Evolutionary conservation across 2,888 invertebrate species (phyloP), one percentile per base, ranked within the genome.

Genomic region (Cephonodes hylas): DNA sequence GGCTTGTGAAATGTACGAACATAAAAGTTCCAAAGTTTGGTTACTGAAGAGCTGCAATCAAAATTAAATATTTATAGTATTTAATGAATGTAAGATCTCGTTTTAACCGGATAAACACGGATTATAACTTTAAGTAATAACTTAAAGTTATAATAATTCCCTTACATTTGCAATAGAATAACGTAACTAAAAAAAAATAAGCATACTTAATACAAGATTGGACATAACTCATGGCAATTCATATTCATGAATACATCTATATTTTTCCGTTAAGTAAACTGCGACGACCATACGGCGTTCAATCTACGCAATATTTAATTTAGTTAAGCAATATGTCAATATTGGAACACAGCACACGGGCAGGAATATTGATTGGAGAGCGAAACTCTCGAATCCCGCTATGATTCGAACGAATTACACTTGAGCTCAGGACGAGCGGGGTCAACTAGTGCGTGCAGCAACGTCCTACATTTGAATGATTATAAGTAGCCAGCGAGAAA

Each of bases 401-500:
- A 64, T 77, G 82, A 85, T 87, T 84, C 82, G 83, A 86, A 88
- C 85, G 83, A 85, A 85, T 84, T 85, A 82, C 86, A 85, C 84
- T 86, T 84, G 83, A 84, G 84, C 80, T 76, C 74, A 73, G 79
- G 77, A 75, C 75, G 74, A 83, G 73, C 76, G 85, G 87, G 90
- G 89, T 90, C 90, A 88, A 84, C 83, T 81, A 85, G 84, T 89
- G 90, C 89, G 89, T 91, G 86, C 87, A 87, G 78, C 81, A 80
- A 75, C 90, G 92, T 90, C 92, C 92, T 84, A 92, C 91, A 89
- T 92, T 87, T 89, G 86, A 86, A 90, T 89, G 90, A 89, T 89
- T 86, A 89, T 89, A 89, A 91, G 91, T 91, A 91, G 91, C 90
- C 85, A 86, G 85, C 79, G 86, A 91, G 92, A 91, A 87, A 91